These are phyloP conservation scores for Scaeva pyrastri DNA, from an alignment of 2,888 invertebrate species.

Conservation along the genomic window DNA sequence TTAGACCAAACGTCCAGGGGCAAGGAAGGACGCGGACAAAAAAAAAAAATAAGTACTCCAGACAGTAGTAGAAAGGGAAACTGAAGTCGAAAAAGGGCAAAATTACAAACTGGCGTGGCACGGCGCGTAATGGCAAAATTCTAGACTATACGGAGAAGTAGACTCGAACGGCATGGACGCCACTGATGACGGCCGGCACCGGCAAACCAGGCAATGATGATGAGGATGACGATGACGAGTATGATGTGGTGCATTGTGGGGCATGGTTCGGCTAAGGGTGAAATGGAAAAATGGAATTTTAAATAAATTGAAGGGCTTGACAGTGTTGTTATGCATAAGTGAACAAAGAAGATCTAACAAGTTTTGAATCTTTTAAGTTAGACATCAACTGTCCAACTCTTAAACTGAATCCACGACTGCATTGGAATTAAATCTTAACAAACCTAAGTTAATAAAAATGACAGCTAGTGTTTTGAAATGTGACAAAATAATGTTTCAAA, in stretches of 20 bases:
- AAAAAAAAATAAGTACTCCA: constrained; percentile 75
- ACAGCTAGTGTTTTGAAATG: too few species aligned
- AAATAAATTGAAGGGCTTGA: constrained; percentile 4
- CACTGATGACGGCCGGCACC: not conserved
- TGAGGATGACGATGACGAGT: constrained; percentile 71
- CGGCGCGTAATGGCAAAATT: constrained; percentile 63
- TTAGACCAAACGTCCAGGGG: constrained; percentile 24
- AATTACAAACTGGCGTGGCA: constrained; percentile 41
- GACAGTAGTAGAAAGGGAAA: constrained; percentile 83
- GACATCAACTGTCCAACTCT: too few species aligned
- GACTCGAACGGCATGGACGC: not conserved
- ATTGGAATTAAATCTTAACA: too few species aligned
- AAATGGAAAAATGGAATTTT: constrained; percentile 31
- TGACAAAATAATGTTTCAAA: too few species aligned
- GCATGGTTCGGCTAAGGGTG: constrained; percentile 38
- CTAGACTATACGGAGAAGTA: not conserved
- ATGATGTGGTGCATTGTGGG: constrained; percentile 70
- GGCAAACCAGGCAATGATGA: constrained; percentile 61
- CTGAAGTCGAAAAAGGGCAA: constrained; percentile 61
- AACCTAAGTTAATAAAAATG: too few species aligned
- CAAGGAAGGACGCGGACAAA: constrained; percentile 21
- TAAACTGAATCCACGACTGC: too few species aligned
- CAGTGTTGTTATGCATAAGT: constrained; percentile 21
- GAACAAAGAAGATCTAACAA: too few species aligned
- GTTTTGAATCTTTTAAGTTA: too few species aligned